Evolutionary conservation across 1,140 invertebrate species (phyloP), one percentile per base, ranked within the genome.

Genomic region (Yoshiicerus persimilis): DNA sequence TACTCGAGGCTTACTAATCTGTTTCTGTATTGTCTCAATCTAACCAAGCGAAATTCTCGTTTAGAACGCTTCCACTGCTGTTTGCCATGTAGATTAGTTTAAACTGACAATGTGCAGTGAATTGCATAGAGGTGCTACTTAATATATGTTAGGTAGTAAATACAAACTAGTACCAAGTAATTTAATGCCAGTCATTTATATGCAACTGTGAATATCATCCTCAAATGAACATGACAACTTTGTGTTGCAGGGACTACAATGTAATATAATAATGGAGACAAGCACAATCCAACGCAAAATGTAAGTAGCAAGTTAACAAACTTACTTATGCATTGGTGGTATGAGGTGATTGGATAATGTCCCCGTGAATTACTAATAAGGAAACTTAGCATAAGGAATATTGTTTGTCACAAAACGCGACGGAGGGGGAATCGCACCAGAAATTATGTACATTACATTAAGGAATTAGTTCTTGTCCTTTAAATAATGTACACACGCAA

Each of bases 161-260:
- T 70, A 32, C 11, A 30, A 36, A 4, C 30, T 80, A 80, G 13
- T 38, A n/a, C 32, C 11, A 38, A 16, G 75, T 80, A 80, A 80
- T 80, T 80, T 80, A 80, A 80, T 80, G 75, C 75, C 1, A 4
- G 32, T 80, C 75, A 80, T 80, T 80, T 80, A 80, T 80, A 80
- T 80, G 75, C 75, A 80, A 80, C 75, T 36, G 25, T 30, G 66
- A 70, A 25, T 27, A 70, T 30, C 66, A 30, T 70, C 25, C 13
- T 70, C 25, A 70, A 70, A 70, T 70, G 66, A 30, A 70, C 66
- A 70, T 70, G 27, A 30, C 25, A 70, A 30, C 41, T 47, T 47
- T 20, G 41, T 10, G 25, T 30, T 70, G 66, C 13, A 70, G 27
- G 13, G 30, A 70, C 27, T 25, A 70, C 1, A 27, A 70, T 70